These are phyloP conservation scores for Apogon talboti DNA, from an alignment of 2,797 vertebrate genomes.

Conservation along the genomic window DNA sequence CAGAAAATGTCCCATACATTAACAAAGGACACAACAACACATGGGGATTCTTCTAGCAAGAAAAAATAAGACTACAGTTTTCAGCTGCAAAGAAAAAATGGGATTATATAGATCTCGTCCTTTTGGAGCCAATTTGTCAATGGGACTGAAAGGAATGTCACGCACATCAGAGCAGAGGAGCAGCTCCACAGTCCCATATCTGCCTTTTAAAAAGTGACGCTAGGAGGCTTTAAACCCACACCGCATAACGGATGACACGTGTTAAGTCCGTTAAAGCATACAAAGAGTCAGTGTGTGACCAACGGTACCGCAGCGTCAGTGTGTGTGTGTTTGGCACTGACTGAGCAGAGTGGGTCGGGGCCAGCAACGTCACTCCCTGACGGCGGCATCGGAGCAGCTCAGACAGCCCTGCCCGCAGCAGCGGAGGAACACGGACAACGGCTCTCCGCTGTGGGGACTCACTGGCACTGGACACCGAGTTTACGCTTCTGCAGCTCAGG, in stretches of 20 bases:
- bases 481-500: slow-evolving; percentile 33
- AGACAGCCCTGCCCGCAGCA: slow-evolving; percentile 44
- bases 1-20: too few relatives aligned
- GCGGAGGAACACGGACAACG: slow-evolving; percentile 45
- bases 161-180: too few relatives aligned
- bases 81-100: too few relatives aligned
- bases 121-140: too few relatives aligned
- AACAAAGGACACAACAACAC: too few relatives aligned
- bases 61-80: too few relatives aligned
- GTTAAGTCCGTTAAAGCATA: slow-evolving; percentile 18
- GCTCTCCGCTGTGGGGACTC: slow-evolving; percentile 13
- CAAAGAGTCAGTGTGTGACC: slow-evolving; percentile 53
- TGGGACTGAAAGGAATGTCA: too few relatives aligned
- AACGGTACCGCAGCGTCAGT: slow-evolving; percentile 60
- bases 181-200: too few relatives aligned
- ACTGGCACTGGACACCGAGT: slow-evolving; percentile 24
- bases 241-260: slow-evolving; percentile 27
- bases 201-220: slow-evolving; percentile 21
- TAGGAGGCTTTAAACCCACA: not conserved
- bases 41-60: too few relatives aligned
- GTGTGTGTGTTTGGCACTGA: slow-evolving; percentile 40
- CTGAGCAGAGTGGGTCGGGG: slow-evolving; percentile 49
- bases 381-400: slow-evolving; percentile 51
- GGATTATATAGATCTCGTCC: too few relatives aligned
- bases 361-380: slow-evolving; percentile 73